Percentiles rank a stretch among this genome's conserved stretches.
phyloP scores from a whole-genome alignment of 2,113 vertebrate genomes.

The Macquaria australasica region DNA sequence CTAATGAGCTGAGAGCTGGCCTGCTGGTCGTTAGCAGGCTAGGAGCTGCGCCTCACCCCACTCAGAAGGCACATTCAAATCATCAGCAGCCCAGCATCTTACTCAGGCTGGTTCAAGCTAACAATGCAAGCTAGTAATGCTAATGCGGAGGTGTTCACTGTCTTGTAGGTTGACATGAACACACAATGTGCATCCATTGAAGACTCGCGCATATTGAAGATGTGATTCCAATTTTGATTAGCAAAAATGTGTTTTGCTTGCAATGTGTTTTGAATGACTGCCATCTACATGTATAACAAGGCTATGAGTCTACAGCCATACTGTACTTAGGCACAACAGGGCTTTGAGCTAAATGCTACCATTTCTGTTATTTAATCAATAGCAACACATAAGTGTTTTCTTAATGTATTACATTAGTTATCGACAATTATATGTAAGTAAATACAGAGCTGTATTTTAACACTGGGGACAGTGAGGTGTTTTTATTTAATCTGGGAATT shows the following conservation, averaged over 20 bases:
- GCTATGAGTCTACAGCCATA: neutral
- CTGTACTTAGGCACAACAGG: neutral
- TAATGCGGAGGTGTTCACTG: conserved; percentile 22
- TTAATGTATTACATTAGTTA: too few relatives aligned
- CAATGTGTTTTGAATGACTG: neutral
- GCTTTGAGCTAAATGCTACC: neutral
- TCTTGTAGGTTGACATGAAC: conserved; percentile 5
- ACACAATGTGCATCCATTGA: neutral
- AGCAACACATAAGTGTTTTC: too few relatives aligned
- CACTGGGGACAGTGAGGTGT: too few relatives aligned
- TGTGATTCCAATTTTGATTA: neutral
- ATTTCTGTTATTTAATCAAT: too few relatives aligned
- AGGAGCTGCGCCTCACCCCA: conserved; percentile 15
- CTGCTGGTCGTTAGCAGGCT: conserved; percentile 61
- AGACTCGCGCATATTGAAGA: neutral
- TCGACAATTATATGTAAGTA: too few relatives aligned
- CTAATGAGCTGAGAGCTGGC: conserved; percentile 75
- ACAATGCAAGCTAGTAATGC: neutral
- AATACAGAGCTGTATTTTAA: too few relatives aligned
- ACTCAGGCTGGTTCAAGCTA: conserved; percentile 10
- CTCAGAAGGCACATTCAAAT: conserved; percentile 45
- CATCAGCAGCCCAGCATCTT: conserved; percentile 31
- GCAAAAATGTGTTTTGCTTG: neutral
- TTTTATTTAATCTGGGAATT: too few relatives aligned
- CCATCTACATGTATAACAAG: neutral